Conservation (phyloP, 2,797 vertebrate genomes). For the Rhinella marina region DNA sequence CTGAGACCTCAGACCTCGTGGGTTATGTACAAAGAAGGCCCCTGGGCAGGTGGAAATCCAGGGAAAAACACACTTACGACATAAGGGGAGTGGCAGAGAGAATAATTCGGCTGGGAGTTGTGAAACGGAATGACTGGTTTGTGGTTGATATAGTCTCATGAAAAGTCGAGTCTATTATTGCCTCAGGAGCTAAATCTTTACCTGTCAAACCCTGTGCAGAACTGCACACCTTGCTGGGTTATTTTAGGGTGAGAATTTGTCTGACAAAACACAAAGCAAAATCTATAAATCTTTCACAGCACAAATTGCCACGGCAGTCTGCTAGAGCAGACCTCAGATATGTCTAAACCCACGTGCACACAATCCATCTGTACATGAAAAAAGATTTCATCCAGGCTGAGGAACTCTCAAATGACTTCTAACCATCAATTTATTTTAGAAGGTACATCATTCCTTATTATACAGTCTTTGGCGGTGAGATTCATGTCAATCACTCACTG, state of each 20-base stretch:
- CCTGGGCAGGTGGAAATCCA: not conserved
- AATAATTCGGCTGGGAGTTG: not conserved
- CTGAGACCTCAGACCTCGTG: not conserved
- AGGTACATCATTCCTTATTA: not conserved
- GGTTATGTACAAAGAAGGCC: not conserved
- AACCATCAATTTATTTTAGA: not conserved
- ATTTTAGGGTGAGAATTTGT: conserved; percentile 1
- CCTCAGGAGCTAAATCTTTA: conserved; percentile 18
- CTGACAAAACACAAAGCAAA: conserved; percentile 1
- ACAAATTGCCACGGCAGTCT: not conserved
- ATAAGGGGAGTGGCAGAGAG: not conserved
- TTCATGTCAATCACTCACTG: too few species aligned
- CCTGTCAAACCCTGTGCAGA: not conserved
- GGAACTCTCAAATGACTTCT: not conserved
- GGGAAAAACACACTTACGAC: not conserved
- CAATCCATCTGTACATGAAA: not conserved
- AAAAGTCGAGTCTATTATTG: conserved; percentile 11
- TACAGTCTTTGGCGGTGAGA: too few species aligned
- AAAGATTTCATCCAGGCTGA: not conserved
- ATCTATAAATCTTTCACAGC: conserved; percentile 9
- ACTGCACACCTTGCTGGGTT: not conserved
- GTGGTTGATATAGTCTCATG: conserved; percentile 10
- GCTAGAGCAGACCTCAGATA: not conserved
- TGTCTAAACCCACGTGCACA: too few species aligned
- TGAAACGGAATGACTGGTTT: not conserved